Base-by-base conservation (phyloP, 2,888 invertebrate species). In the Trachelus stipa region DNA sequence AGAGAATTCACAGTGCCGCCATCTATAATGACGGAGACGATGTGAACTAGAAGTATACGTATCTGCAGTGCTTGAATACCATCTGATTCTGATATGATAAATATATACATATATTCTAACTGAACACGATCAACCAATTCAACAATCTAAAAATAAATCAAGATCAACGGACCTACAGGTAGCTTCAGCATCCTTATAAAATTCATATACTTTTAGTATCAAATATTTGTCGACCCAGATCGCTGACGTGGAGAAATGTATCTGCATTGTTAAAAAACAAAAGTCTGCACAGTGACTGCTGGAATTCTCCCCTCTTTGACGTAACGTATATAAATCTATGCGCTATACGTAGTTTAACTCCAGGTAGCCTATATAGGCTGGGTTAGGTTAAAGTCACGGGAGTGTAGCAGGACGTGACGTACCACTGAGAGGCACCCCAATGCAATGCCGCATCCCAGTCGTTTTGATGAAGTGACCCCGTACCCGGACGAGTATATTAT, bases 401-500 rank as follows among this genome's bases (percentile, higher is more conserved):
- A 35, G 40, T 78, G 69, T 78, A 80, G 76, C 75, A 81, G 74
- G 75, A 79, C 79, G 75, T 77, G 80, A 80, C 77, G 77, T 73
- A 73, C 74, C 79, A 78, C 76, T 71, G 30, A 80, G 81, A 78
- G 81, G 78, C 84, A 86, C 84, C 84, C 88, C 80, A 81, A 81
- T 82, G 82, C 81, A 81, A 80, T 82, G 82, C 81, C 83, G 82
- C 85, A 81, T 86, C 86, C 84, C 81, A 87, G 87, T 87, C 88
- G 84, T 81, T 90, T 89, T 90, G 89, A 90, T 89, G 88, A 90
- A 90, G 89, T 90, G 88, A 86, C 85, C 85, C 84, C 83, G 80
- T 83, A 83, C 85, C 81, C 84, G 83, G 88, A 86, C 86, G 87
- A 88, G 88, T 88, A 88, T 86, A 90, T 90, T 90, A 90, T 89